A percentile compares a stretch with the other conserved stretches of the same genome.
phyloP scores from a whole-genome alignment of 2,888 invertebrate genomes.

The Tetranychus truncatus region DNA sequence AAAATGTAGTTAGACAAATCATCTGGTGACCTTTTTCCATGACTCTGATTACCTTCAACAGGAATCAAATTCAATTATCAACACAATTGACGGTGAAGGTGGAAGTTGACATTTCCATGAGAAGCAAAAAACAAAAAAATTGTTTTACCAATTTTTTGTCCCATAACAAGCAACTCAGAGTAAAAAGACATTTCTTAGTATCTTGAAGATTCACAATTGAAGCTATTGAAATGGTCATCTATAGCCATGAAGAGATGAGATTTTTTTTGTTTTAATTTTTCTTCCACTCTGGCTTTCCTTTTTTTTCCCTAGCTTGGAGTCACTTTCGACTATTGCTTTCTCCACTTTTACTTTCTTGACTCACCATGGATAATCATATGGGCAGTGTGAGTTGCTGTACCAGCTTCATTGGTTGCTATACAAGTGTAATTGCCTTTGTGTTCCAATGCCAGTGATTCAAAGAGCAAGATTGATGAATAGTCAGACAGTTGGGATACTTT shows the following conservation, averaged over 20 bases:
- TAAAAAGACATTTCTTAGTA: too few relatives aligned
- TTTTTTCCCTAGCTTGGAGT: not conserved
- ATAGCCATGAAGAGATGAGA: not conserved
- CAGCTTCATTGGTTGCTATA: constrained; percentile 29
- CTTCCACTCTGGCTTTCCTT: not conserved
- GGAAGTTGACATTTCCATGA: too few relatives aligned
- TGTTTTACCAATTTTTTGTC: too few relatives aligned
- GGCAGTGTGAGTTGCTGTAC: constrained; percentile 31
- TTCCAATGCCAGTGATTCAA: constrained; percentile 29
- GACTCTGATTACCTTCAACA: not conserved
- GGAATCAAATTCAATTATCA: not conserved
- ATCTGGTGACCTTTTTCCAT: not conserved
- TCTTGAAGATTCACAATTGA: not conserved
- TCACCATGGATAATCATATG: constrained; percentile 28
- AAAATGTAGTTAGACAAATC: too few relatives aligned
- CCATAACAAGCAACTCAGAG: too few relatives aligned
- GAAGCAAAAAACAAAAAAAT: too few relatives aligned
- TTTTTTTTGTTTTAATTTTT: not conserved
- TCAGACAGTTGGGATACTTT: constrained; percentile 26
- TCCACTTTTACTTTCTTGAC: constrained; percentile 5
- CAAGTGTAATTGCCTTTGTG: constrained; percentile 32
- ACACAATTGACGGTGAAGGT: not conserved
- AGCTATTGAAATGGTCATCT: not conserved
- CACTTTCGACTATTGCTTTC: not conserved
- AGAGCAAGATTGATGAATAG: constrained; percentile 32